These are phyloP conservation scores for Ferdinandea cuprea DNA, from an alignment of 2,888 invertebrate species.

Conservation along the genomic window DNA sequence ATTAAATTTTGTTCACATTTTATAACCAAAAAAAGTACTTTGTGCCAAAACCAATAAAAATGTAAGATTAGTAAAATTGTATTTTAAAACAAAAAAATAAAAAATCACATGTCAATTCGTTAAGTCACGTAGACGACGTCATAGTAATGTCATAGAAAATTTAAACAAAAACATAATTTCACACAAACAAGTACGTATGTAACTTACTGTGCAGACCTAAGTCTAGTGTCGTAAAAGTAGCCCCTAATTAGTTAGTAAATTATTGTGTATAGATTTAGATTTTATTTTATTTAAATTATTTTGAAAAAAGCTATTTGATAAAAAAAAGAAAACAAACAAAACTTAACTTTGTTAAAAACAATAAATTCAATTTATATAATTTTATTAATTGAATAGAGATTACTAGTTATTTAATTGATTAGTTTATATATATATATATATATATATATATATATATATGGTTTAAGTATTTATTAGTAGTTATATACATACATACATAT, in stretches of 20 bases:
- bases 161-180: constrained; percentile 37
- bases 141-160: constrained; percentile 36
- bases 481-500: constrained; percentile 24
- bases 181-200: constrained; percentile 24
- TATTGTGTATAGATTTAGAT: constrained; percentile 31
- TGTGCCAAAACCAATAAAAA: constrained; percentile 59
- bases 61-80: constrained; percentile 35
- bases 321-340: constrained; percentile 9
- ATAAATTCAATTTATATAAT: constrained; percentile 24
- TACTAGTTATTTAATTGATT: constrained; percentile 57
- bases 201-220: constrained; percentile 54
- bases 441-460: constrained; percentile 53
- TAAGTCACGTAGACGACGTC: constrained; percentile 52
- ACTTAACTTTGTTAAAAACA: constrained; percentile 43
- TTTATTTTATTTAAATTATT: constrained; percentile 25
- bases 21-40: constrained; percentile 23
- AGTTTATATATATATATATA: constrained; percentile 33
- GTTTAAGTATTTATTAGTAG: constrained; percentile 63
- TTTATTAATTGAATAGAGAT: constrained; percentile 36
- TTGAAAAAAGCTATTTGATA: constrained; percentile 32
- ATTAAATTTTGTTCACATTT: neutral
- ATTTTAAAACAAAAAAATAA: constrained; percentile 16
- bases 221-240: constrained; percentile 58
- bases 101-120: constrained; percentile 68
- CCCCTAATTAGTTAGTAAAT: constrained; percentile 67